A percentile compares a stretch with the other conserved stretches of the same genome.
phyloP scores from a whole-genome alignment of 1,140 invertebrate genomes.

The Euwallacea fornicatus region DNA sequence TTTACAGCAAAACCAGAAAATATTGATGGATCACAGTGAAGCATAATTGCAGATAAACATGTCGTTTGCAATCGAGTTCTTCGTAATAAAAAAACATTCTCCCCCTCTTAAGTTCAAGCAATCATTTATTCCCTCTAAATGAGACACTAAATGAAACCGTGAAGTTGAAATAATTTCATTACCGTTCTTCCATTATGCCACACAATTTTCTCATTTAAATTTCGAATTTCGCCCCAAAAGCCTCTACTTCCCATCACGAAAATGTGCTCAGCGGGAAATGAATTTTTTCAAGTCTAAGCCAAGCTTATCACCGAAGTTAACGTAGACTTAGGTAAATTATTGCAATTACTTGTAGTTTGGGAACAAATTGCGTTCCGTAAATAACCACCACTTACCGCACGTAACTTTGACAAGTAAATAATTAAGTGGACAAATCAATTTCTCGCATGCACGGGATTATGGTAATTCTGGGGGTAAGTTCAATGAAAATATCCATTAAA shows the following conservation, averaged over 20 bases:
- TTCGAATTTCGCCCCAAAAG: neutral
- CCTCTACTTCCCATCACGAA: neutral
- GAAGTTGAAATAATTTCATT: constrained; percentile 1
- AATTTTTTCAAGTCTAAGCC: constrained; percentile 1
- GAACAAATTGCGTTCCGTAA: too few species aligned
- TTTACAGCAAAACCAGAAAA: too few species aligned
- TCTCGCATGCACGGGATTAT: neutral
- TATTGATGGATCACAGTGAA: too few species aligned
- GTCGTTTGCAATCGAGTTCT: too few species aligned
- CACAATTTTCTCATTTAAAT: constrained; percentile 3
- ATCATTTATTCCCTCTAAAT: neutral
- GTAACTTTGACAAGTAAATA: neutral
- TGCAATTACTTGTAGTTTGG: neutral
- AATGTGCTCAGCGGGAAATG: neutral
- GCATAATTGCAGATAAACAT: too few species aligned
- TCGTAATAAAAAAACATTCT: too few species aligned
- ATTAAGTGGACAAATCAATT: constrained; percentile 3
- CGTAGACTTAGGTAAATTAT: neutral
- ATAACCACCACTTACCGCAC: neutral
- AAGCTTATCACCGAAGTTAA: neutral
- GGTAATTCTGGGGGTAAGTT: neutral
- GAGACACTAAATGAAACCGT: neutral
- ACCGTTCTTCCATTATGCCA: neutral
- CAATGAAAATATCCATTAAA: constrained; percentile 6
- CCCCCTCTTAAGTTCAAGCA: too few species aligned